Conservation (phyloP, 2,888 invertebrate genomes). For the Phyto melanocephala region DNA sequence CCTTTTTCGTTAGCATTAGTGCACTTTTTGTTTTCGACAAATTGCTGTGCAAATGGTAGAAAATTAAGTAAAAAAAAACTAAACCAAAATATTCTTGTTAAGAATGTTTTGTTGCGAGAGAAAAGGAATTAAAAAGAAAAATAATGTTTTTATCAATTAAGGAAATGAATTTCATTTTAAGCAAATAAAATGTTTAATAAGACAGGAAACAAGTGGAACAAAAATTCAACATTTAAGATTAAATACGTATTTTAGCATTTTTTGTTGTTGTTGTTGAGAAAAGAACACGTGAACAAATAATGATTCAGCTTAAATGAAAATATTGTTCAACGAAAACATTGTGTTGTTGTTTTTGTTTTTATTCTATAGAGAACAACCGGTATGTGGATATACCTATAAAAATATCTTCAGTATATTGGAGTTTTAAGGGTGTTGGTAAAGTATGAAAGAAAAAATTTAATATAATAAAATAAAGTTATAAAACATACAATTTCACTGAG, state of each 20-base stretch:
- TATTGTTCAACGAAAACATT: neutral
- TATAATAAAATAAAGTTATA: too few species aligned
- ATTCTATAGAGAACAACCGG: too few species aligned
- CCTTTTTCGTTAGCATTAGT: neutral
- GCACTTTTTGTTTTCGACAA: neutral
- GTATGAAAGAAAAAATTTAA: too few species aligned
- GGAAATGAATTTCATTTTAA: neutral
- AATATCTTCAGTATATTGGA: too few species aligned
- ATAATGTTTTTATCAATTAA: constrained; percentile 8
- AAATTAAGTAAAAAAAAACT: neutral
- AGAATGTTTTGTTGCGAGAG: neutral
- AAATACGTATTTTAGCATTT: neutral
- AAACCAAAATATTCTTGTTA: neutral
- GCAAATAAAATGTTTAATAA: constrained; percentile 12
- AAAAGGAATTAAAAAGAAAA: neutral
- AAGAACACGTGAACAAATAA: neutral
- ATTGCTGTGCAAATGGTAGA: neutral
- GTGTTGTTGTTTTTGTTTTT: neutral
- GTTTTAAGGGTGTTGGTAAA: too few species aligned
- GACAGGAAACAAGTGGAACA: neutral
- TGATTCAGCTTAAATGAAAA: neutral
- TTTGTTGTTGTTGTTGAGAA: too few species aligned
- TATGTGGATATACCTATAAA: too few species aligned
- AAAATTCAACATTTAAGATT: neutral
- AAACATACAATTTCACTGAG: too few species aligned